A percentile compares a stretch with the other conserved stretches of the same genome.
These are phyloP conservation scores for Terrapene triunguis DNA, from an alignment of 2,113 vertebrate genomes.

Conservation along the genomic window DNA sequence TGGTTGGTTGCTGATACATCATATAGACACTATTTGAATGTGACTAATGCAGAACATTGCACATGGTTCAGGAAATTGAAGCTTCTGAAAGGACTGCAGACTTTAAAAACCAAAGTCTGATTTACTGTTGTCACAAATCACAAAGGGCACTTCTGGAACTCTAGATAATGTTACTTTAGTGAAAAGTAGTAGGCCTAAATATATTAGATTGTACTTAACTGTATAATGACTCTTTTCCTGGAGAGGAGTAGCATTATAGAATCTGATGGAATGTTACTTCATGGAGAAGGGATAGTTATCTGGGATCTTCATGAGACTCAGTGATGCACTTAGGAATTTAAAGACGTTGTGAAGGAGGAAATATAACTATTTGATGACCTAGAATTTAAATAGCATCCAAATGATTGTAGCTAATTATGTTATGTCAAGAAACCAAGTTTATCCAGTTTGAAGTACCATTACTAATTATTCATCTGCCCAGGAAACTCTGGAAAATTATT, in stretches of 20 bases:
- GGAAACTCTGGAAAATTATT: neutral
- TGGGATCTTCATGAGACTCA: neutral
- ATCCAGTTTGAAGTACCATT: neutral
- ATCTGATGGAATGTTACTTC: rapidly evolving
- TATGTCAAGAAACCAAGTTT: rapidly evolving
- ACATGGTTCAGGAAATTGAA: neutral
- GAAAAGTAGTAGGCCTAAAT: neutral
- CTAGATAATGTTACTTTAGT: neutral
- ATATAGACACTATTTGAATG: too few relatives aligned
- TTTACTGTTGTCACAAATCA: neutral
- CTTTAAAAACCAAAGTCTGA: neutral
- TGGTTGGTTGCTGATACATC: neutral
- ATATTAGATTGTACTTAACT: neutral
- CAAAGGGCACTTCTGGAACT: neutral
- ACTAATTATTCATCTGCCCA: neutral
- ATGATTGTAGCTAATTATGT: neutral
- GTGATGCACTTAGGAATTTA: neutral
- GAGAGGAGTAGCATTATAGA: neutral
- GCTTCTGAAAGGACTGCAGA: neutral
- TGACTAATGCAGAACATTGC: neutral
- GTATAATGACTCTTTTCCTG: neutral
- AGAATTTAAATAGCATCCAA: neutral
- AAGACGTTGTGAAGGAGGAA: neutral
- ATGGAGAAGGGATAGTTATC: rapidly evolving
- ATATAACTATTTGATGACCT: rapidly evolving